Base-by-base conservation (phyloP, 2,113 vertebrate genomes). In the Anoplopoma fimbria region DNA sequence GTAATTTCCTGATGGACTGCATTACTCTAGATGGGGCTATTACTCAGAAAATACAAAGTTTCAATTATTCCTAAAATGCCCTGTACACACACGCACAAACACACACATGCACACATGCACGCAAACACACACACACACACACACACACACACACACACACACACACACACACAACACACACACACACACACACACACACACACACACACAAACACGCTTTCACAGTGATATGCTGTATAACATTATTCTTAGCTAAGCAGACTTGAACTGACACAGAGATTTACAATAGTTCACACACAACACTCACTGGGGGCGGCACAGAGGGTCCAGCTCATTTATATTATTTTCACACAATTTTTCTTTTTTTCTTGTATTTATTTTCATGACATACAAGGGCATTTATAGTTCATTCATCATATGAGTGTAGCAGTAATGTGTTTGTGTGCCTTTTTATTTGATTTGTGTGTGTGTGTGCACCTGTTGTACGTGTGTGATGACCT, bases 11-110 rank as follows among this genome's bases (percentile, higher is more conserved):
- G 81, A 85, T 85, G 79, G 86, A 84, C 72, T 76, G 58, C 71
- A 75, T 79, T 82, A 71, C 76, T 87, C 57, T 64, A 70, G 73
- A 88, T 85, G 86, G 81, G 69, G 63, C 84, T 77, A 73, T 84
- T 81, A 88, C 73, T 88, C 72, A 80, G 62, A 84, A 91, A 88
- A 87, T 57, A 83, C 15, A 72, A 38, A 73, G 73, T 85, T 88
- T 85, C 33, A 79, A 64, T 90, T 85, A 79, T 73, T 85, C 40
- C 68, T 69, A 36, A 88, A 87, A 81, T 85, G 74, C 67, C 31
- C 45, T 4, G 33, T 29, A 25, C 57, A 31, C 71, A 60, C 70
- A 42, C 49, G 58, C n/a, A n/a, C n/a, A n/a, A n/a, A n/a, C n/a
- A n/a, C n/a, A n/a, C n/a, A n/a, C n/a, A n/a, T n/a, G n/a, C n/a